Evolutionary conservation across 2,113 vertebrate genomes (phyloP), one percentile per base, ranked within the genome.

Genomic region (Numida meleagris): DNA sequence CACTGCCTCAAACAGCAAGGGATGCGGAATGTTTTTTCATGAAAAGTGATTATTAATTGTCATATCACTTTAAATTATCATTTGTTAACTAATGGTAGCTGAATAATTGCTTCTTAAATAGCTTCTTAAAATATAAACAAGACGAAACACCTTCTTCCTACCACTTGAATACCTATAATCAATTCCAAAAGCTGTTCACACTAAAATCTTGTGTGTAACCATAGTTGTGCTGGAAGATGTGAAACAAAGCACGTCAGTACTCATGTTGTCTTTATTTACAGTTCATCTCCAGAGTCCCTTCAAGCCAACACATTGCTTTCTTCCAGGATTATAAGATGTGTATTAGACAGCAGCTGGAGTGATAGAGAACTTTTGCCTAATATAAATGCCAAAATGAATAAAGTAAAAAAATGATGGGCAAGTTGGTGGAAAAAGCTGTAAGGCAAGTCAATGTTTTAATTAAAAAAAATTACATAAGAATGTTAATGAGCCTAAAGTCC

Each of bases 371-470:
- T 96, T 97, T 71, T 96, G 72, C 66, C 95, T 95, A 95, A 96
- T 76, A 83, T 31, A 94, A 96, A 74, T 87, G 76, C 16, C 89
- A 95, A 93, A 87, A 95, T 48, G 62, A 93, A 94, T 88, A 86
- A 89, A 96, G 53, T 72, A 97, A 91, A 95, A 96, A 96, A 95
- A 92, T 15, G 67, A 96, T 68, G 72, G 80, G 76, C 71, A 93
- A 93, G 75, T 89, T 93, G 55, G 45, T 95, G 77, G 88, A 89
- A 97, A 97, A 93, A 95, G 70, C 81, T 95, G 82, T 90, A 97
- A 96, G 61, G 82, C 58, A 89, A 93, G 87, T 88, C 93, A 95
- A 87, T 89, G 94, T 97, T 97, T 96, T 96, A 96, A 96, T 96
- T 94, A 23, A 95, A 97, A 97, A 97, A 96, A 97, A 94, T 77